A percentile compares a stretch with the other conserved stretches of the same genome.
These are phyloP conservation scores for Heterotilapia buettikoferi DNA, from an alignment of 2,113 vertebrate genomes.

Conservation along the genomic window DNA sequence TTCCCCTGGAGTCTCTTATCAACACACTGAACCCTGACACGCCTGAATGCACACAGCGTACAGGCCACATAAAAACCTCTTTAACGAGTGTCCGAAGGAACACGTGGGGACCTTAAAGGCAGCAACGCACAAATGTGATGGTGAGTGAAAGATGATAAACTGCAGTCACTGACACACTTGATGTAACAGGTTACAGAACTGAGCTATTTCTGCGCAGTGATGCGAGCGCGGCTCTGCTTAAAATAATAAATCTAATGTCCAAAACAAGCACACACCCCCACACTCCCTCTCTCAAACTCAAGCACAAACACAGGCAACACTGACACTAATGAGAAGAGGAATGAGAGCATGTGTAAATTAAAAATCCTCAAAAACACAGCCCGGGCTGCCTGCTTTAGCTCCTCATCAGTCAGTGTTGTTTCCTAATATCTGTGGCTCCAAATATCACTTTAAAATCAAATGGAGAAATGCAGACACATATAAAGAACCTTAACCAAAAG, in stretches of 20 bases:
- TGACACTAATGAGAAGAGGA: background rate
- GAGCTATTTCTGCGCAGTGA: conserved; percentile 6
- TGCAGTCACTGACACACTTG: background rate
- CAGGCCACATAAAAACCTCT: background rate
- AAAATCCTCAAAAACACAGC: background rate
- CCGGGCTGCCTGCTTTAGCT: background rate
- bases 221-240: background rate
- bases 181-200: conserved; percentile 1
- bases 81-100: background rate
- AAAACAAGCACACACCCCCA: background rate
- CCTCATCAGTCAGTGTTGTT: background rate
- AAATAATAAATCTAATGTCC: background rate
- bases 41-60: background rate
- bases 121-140: background rate
- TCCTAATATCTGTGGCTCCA: background rate
- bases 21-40: background rate
- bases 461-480: fast-evolving
- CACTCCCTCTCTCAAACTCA: background rate
- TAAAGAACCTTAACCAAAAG: background rate
- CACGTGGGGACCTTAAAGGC: background rate
- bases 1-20: conserved; percentile 18
- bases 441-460: background rate
- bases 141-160: background rate
- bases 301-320: background rate
- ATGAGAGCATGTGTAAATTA: background rate